Percentiles rank a stretch among this genome's conserved stretches.
These are phyloP conservation scores for Lepas anatifera DNA, from an alignment of 2,888 invertebrate genomes.

Conservation along the genomic window DNA sequence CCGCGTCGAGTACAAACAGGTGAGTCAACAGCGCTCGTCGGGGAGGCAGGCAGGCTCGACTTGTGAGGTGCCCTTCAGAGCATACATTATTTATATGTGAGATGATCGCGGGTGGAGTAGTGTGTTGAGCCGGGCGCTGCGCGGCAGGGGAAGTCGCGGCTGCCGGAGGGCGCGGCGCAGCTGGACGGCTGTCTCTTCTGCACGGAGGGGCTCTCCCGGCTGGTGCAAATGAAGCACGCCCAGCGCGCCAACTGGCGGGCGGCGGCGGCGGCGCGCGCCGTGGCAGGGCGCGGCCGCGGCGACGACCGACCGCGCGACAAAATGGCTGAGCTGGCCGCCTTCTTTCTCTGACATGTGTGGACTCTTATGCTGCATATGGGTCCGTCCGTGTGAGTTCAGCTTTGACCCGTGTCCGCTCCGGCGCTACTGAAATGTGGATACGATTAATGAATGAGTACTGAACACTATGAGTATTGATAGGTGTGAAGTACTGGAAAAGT, in stretches of 20 bases:
- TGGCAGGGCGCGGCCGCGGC: slow-evolving; percentile 41
- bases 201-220: slow-evolving; percentile 18
- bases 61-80: too few relatives aligned
- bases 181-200: slow-evolving; percentile 24
- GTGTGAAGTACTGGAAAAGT: too few relatives aligned
- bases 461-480: too few relatives aligned
- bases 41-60: too few relatives aligned
- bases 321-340: slow-evolving; percentile 87
- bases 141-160: not conserved
- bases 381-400: too few relatives aligned
- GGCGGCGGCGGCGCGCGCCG: not conserved
- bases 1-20: slow-evolving; percentile 67
- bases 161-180: not conserved
- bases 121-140: too few relatives aligned
- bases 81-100: too few relatives aligned
- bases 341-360: slow-evolving; percentile 43
- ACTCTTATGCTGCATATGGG: too few relatives aligned
- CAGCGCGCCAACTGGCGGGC: not conserved
- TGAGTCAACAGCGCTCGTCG: slow-evolving; percentile 28
- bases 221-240: slow-evolving; percentile 20
- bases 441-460: too few relatives aligned
- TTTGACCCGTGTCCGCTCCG: too few relatives aligned
- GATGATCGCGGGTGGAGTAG: too few relatives aligned
- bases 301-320: slow-evolving; percentile 61
- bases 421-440: too few relatives aligned